These are phyloP conservation scores for Piaya cayana DNA, from an alignment of 2,113 vertebrate species.

Conservation along the genomic window DNA sequence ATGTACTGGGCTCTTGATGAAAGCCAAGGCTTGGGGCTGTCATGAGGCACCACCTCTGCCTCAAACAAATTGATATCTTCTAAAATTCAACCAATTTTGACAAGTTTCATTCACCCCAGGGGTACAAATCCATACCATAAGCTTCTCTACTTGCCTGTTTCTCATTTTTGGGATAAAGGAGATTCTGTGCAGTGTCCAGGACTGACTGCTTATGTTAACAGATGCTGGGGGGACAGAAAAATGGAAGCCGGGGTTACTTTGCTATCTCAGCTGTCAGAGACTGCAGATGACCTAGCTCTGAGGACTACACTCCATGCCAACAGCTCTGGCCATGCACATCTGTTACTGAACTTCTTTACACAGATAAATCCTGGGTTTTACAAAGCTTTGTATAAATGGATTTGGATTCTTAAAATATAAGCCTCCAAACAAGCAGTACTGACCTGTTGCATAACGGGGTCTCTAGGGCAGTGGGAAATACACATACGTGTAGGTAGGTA, in stretches of 20 bases:
- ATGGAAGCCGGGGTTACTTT: neutral
- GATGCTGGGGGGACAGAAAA: conserved; percentile 38
- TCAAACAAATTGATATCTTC: neutral
- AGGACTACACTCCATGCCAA: neutral
- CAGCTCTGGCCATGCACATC: conserved; percentile 1
- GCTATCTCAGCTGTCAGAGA: neutral
- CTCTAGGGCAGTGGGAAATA: neutral
- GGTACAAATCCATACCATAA: neutral
- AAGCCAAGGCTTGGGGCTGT: neutral
- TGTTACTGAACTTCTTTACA: conserved; percentile 34
- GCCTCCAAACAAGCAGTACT: neutral
- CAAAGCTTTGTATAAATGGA: conserved; percentile 61
- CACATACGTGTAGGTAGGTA: too few relatives aligned
- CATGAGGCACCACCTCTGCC: neutral
- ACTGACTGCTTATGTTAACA: conserved; percentile 39
- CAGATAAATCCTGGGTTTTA: conserved; percentile 13
- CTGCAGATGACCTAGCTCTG: conserved; percentile 1
- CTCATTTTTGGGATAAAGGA: conserved; percentile 68
- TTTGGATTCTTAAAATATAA: conserved; percentile 46
- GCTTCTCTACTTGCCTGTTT: conserved; percentile 64
- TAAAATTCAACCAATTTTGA: neutral
- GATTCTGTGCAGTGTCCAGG: conserved; percentile 25
- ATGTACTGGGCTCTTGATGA: neutral
- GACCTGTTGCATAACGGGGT: neutral
- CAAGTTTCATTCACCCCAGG: neutral